Evolutionary conservation across 2,888 invertebrate species (phyloP).

Genomic region (Vesta saturnalis): DNA sequence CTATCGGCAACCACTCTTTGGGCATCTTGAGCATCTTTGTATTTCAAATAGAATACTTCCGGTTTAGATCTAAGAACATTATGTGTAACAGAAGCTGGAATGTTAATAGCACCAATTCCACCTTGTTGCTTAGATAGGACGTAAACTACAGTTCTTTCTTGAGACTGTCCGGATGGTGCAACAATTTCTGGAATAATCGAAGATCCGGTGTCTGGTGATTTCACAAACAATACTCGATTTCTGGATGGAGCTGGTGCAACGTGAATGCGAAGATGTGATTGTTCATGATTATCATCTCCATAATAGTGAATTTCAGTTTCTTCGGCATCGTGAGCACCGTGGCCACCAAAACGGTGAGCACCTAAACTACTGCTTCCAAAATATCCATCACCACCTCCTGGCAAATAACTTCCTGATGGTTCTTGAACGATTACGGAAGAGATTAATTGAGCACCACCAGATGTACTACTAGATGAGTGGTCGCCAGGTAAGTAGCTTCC

Average conservation of each 20-base stretch:
- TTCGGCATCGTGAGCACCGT: not conserved
- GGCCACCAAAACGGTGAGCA: no score
- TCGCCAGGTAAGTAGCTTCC: slow-evolving; percentile 4
- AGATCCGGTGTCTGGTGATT: not conserved
- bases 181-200: slow-evolving; percentile 6
- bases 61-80: not conserved
- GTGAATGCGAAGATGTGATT: not conserved
- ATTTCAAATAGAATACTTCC: slow-evolving; percentile 4
- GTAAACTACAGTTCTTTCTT: slow-evolving; percentile 5
- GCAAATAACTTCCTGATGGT: not conserved
- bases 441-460: not conserved
- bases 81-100: not conserved
- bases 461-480: not conserved
- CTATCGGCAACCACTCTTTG: not conserved
- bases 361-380: no score
- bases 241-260: not conserved
- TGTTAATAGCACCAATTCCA: not conserved
- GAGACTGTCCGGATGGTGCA: not conserved
- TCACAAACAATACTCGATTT: slow-evolving; percentile 1
- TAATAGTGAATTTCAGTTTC: slow-evolving; percentile 1
- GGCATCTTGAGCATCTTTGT: slow-evolving; percentile 10
- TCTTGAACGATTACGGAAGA: not conserved
- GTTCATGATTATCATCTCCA: not conserved
- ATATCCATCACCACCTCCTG: not conserved
- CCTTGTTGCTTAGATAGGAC: slow-evolving; percentile 8